phyloP scores from a whole-genome alignment of 2,113 vertebrate genomes.

The Mastomys natalensis region DNA sequence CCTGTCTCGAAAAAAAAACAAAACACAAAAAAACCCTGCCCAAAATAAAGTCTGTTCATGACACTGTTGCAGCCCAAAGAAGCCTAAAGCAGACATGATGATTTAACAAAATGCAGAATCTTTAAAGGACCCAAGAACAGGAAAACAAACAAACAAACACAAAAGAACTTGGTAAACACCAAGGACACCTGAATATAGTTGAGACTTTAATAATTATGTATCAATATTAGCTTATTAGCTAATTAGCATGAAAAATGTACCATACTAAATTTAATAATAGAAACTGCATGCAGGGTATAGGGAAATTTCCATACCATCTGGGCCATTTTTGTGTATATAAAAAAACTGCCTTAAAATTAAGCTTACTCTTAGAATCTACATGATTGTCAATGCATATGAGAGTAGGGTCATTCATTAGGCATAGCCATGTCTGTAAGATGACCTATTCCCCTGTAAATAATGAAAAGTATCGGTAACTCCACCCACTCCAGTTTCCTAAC shows the following conservation, averaged over 20 bases:
- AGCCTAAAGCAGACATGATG: neutral
- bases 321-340: constrained; percentile 5
- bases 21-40: no score
- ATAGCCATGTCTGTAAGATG: neutral
- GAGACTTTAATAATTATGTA: neutral
- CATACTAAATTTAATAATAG: constrained; percentile 12
- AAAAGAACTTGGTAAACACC: neutral
- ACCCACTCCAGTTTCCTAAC: neutral
- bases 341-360: neutral
- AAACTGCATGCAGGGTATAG: neutral
- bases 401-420: neutral
- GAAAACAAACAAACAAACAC: neutral
- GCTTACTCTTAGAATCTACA: neutral
- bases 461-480: neutral
- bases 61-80: neutral
- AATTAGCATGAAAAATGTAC: neutral
- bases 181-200: neutral
- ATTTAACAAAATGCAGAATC: neutral
- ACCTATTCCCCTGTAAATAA: neutral
- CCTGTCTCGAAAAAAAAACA: no score
- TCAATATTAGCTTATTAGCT: constrained; percentile 26
- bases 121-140: neutral
- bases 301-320: neutral
- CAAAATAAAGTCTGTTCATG: constrained; percentile 24
- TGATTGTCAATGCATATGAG: neutral